phyloP scores from a whole-genome alignment of 2,797 vertebrate genomes.

The Gastrophryne carolinensis region DNA sequence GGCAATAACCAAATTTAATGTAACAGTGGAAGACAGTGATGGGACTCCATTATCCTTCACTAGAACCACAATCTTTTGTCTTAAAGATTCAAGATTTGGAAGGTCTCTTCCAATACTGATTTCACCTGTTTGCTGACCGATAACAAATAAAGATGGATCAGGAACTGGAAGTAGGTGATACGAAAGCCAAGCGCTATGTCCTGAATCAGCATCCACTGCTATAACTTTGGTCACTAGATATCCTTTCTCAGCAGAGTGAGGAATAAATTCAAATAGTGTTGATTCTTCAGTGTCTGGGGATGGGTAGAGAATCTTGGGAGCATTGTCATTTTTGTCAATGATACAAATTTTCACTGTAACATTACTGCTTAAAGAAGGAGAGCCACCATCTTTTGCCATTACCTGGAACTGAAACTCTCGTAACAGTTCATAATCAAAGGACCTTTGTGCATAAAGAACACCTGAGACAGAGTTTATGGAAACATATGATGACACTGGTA shows the following conservation, averaged over 20 bases:
- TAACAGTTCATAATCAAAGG: slow-evolving; percentile 72
- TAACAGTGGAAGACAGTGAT: slow-evolving; percentile 56
- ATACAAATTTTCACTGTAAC: slow-evolving; percentile 57
- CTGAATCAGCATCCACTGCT: slow-evolving; percentile 66
- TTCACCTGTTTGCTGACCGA: slow-evolving; percentile 58
- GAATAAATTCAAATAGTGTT: slow-evolving; percentile 58
- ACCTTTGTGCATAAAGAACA: slow-evolving; percentile 70
- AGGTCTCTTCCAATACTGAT: not conserved
- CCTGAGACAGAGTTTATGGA: slow-evolving; percentile 68
- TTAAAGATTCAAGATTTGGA: slow-evolving; percentile 47
- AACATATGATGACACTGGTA: slow-evolving; percentile 62
- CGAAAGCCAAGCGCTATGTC: slow-evolving; percentile 63
- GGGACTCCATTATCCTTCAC: slow-evolving; percentile 73
- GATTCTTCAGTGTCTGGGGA: not conserved
- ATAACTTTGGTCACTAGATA: slow-evolving; percentile 52
- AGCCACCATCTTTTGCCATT: slow-evolving; percentile 68
- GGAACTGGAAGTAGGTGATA: slow-evolving; percentile 57
- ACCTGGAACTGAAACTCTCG: slow-evolving; percentile 61
- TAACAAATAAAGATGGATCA: slow-evolving; percentile 51
- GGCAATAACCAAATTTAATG: slow-evolving; percentile 40
- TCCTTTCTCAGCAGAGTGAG: slow-evolving; percentile 51
- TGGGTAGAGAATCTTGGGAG: slow-evolving; percentile 57
- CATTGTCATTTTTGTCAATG: slow-evolving; percentile 69
- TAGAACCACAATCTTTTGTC: slow-evolving; percentile 70
- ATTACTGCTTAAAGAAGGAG: slow-evolving; percentile 64